Conservation (phyloP, 2,113 vertebrate species). For the Sarotherodon lohbergeri region DNA sequence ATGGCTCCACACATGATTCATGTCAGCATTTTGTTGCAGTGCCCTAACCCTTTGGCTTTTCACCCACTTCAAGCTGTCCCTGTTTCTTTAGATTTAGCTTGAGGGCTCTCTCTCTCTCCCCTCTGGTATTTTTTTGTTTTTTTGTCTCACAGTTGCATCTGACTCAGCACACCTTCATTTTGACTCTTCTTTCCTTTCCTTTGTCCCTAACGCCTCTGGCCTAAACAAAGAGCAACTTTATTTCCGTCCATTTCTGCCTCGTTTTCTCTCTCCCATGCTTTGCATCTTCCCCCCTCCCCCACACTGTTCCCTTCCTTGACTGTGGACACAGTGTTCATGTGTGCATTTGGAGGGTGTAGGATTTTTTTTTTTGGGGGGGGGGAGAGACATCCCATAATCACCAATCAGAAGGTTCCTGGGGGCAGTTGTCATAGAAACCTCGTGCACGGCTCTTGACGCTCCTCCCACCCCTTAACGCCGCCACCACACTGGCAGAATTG, state of each 20-base stretch:
- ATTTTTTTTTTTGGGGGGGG: neutral
- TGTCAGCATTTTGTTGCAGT: neutral
- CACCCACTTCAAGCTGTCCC: neutral
- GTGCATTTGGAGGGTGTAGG: constrained; percentile 32
- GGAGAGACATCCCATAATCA: constrained; percentile 70
- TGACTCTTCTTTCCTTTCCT: neutral
- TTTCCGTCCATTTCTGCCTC: neutral
- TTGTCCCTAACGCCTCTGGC: neutral
- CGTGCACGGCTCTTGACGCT: constrained; percentile 40
- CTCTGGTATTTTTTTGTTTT: neutral
- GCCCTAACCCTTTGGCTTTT: constrained; percentile 15
- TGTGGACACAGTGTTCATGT: constrained; percentile 63
- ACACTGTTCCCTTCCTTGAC: constrained; percentile 32
- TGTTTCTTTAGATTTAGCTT: neutral
- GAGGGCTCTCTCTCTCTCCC: neutral
- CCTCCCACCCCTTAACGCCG: constrained; percentile 40
- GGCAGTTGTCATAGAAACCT: constrained; percentile 73
- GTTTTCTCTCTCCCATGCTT: neutral
- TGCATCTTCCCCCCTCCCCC: constrained; percentile 44
- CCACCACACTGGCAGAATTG: constrained; percentile 40
- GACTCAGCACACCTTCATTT: constrained; percentile 53
- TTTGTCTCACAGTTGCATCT: neutral
- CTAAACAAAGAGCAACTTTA: constrained; percentile 37
- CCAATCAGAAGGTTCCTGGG: constrained; percentile 68
- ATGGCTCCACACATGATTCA: neutral